Conservation (phyloP, 2,888 invertebrate species). For the Glomeris marginata region DNA sequence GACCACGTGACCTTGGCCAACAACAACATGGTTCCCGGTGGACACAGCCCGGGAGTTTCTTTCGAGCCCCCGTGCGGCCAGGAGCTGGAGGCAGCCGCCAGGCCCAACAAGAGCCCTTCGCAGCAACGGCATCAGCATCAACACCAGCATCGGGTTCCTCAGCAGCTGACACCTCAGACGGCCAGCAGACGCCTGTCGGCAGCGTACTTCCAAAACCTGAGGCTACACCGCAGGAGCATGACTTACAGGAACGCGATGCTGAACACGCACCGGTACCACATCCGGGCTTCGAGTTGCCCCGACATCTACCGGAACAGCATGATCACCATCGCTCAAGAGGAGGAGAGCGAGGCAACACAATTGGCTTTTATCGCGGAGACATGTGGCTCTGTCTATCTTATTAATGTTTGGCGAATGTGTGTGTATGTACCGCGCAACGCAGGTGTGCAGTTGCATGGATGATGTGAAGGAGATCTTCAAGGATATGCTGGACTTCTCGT, state of each 20-base stretch:
- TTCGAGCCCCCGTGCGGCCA: neutral
- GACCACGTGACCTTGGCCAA: constrained; percentile 3
- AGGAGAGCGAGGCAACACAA: constrained; percentile 45
- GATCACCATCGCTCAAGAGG: constrained; percentile 68
- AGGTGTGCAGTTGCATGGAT: constrained; percentile 20
- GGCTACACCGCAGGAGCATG: constrained; percentile 44
- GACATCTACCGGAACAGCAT: constrained; percentile 76
- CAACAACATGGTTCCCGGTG: neutral
- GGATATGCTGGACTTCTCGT: constrained; percentile 66
- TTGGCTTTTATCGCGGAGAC: neutral
- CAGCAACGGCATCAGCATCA: neutral
- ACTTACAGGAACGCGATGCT: constrained; percentile 75
- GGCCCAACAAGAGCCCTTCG: neutral
- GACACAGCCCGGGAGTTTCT: neutral
- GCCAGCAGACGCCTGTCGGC: constrained; percentile 32
- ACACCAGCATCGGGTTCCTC: neutral
- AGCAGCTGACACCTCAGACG: neutral
- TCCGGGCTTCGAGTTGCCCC: constrained; percentile 75
- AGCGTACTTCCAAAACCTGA: constrained; percentile 54
- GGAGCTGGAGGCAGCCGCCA: neutral
- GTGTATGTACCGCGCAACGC: constrained; percentile 1
- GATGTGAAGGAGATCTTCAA: constrained; percentile 60
- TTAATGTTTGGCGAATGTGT: no score
- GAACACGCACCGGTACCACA: constrained; percentile 61
- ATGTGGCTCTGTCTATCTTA: no score